These are phyloP conservation scores for Iselma pallidipennis DNA, from an alignment of 2,888 invertebrate genomes.

Conservation along the genomic window DNA sequence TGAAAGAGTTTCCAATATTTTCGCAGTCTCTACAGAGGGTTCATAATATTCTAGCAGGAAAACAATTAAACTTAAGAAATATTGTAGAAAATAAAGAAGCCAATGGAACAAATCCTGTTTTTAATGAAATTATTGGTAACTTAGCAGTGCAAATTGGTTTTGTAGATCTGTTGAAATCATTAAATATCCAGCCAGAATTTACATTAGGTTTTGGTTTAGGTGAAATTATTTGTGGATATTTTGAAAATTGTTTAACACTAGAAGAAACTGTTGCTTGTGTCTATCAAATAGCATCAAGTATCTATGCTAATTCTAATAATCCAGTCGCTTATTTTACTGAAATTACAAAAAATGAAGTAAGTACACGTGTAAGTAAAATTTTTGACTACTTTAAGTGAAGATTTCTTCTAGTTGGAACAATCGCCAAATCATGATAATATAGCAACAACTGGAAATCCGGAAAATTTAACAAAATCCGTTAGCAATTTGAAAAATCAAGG, in stretches of 20 bases:
- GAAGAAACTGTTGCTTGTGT: slow-evolving; percentile 72
- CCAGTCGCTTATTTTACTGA: too few relatives aligned
- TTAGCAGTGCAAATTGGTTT: slow-evolving; percentile 62
- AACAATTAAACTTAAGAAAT: slow-evolving; percentile 9
- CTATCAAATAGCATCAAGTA: background rate
- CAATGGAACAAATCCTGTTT: too few relatives aligned
- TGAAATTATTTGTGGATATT: slow-evolving; percentile 89
- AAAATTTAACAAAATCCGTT: background rate
- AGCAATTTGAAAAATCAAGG: background rate
- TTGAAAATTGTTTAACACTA: slow-evolving; percentile 81
- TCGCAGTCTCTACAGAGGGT: slow-evolving; percentile 65
- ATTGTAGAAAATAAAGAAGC: too few relatives aligned
- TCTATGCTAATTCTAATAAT: background rate
- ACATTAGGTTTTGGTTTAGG: slow-evolving; percentile 78
- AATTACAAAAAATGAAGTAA: too few relatives aligned
- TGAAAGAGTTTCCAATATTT: slow-evolving; percentile 77
- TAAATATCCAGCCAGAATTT: slow-evolving; percentile 49
- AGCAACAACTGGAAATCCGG: background rate
- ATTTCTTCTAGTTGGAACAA: too few relatives aligned
- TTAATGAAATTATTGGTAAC: slow-evolving; percentile 23
- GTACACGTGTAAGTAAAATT: too few relatives aligned
- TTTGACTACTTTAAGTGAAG: too few relatives aligned
- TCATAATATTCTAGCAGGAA: background rate
- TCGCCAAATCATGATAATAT: too few relatives aligned
- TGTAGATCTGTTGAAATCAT: slow-evolving; percentile 57